These are phyloP conservation scores for Tokudaia tokunoshimensis DNA, from an alignment of 2,797 vertebrate genomes.

Conservation along the genomic window DNA sequence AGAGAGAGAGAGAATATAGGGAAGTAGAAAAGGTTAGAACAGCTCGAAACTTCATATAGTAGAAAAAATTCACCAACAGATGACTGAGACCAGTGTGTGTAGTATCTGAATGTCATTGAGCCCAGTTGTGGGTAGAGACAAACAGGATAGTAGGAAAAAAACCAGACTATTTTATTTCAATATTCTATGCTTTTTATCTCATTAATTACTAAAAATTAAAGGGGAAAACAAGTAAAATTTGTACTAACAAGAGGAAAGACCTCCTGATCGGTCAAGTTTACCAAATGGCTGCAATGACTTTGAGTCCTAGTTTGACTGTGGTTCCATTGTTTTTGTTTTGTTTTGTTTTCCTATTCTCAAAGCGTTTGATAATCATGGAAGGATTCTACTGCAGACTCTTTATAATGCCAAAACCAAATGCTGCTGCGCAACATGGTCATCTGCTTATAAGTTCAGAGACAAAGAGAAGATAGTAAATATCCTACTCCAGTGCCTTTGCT, in stretches of 20 bases:
- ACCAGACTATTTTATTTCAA: neutral
- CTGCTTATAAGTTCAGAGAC: neutral
- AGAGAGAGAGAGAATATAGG: neutral
- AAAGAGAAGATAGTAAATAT: neutral
- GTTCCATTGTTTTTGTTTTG: neutral
- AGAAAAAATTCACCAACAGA: conserved; percentile 67
- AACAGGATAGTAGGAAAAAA: neutral
- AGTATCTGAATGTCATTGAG: conserved; percentile 69
- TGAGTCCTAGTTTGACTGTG: neutral
- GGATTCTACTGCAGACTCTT: neutral
- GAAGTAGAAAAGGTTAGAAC: conserved; percentile 64
- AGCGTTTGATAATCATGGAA: neutral
- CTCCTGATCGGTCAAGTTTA: neutral
- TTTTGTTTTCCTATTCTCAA: neutral
- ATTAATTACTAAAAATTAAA: conserved; percentile 22
- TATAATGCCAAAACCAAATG: neutral
- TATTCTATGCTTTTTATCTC: neutral
- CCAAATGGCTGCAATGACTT: neutral
- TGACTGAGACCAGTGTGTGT: conserved; percentile 60
- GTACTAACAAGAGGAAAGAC: neutral
- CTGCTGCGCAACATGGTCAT: neutral
- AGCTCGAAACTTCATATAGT: conserved; percentile 66
- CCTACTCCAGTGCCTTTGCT: neutral
- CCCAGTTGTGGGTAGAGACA: conserved; percentile 37
- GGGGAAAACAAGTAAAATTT: neutral